Conservation (phyloP, 2,888 invertebrate genomes). For the Nysson spinosus region DNA sequence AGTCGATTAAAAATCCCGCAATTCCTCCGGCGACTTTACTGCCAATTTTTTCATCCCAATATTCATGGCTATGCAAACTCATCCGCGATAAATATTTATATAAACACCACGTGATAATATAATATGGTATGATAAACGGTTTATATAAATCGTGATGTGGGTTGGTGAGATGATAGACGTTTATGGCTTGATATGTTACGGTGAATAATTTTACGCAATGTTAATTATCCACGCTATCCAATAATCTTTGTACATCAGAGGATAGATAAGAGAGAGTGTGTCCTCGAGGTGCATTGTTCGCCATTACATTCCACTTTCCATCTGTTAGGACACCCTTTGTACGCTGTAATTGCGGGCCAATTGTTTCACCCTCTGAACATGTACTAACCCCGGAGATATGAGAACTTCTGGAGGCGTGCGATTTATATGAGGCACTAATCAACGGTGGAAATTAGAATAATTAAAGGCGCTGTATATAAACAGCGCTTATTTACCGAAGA, state of each 20-base stretch:
- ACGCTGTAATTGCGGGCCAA: constrained; percentile 29
- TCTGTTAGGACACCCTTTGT: constrained; percentile 28
- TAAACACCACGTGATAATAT: too few relatives aligned
- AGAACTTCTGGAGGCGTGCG: not conserved
- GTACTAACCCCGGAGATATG: constrained; percentile 13
- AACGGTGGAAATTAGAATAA: too few relatives aligned
- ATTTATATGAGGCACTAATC: not conserved
- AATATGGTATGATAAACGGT: too few relatives aligned
- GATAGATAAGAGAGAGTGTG: not conserved
- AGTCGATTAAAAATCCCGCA: constrained; percentile 45
- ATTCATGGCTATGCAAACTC: too few relatives aligned
- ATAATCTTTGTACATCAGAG: not conserved
- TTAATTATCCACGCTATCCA: not conserved
- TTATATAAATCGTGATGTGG: too few relatives aligned
- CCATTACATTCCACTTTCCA: constrained; percentile 1
- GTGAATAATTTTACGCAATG: not conserved
- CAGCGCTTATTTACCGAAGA: too few relatives aligned
- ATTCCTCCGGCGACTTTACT: too few relatives aligned
- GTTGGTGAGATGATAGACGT: too few relatives aligned
- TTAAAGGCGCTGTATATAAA: too few relatives aligned
- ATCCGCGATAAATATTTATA: too few relatives aligned
- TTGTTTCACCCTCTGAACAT: constrained; percentile 21
- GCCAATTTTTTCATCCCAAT: too few relatives aligned
- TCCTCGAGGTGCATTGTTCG: constrained; percentile 22
- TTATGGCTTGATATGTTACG: too few relatives aligned